Conservation (phyloP, 1,140 invertebrate species). For the Brachystomella parvula region DNA sequence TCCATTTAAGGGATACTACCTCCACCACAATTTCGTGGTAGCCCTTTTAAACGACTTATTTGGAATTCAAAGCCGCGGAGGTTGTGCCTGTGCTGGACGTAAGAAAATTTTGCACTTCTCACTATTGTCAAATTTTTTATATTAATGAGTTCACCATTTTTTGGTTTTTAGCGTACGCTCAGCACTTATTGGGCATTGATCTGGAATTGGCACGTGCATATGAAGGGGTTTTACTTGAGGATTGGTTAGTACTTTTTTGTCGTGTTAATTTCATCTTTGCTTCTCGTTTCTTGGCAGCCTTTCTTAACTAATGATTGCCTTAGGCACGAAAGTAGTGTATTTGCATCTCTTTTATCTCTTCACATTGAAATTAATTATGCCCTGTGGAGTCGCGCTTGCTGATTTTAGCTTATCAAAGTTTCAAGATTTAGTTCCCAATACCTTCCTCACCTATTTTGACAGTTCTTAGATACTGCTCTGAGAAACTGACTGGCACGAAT, state of each 20-base stretch:
- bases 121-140: neutral
- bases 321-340: no score
- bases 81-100: conserved; percentile 70
- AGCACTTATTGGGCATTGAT: conserved; percentile 75
- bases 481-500: no score
- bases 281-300: no score
- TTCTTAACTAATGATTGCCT: no score
- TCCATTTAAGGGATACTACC: conserved; percentile 54
- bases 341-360: no score
- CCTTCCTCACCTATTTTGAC: no score
- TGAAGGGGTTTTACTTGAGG: conserved; percentile 65
- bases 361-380: no score
- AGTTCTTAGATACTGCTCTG: no score
- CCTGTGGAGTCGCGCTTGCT: no score
- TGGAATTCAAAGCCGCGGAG: conserved; percentile 79
- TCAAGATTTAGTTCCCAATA: no score
- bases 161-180: conserved; percentile 55
- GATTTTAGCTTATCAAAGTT: no score
- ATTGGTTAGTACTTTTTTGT: conserved; percentile 51
- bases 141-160: neutral
- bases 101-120: neutral
- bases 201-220: conserved; percentile 64
- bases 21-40: conserved; percentile 85
- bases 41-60: conserved; percentile 84
- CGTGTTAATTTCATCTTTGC: no score